Evolutionary conservation across 1,140 invertebrate genomes (phyloP), one percentile per base, ranked within the genome.

Genomic region (Pogonomyrmex barbatus): DNA sequence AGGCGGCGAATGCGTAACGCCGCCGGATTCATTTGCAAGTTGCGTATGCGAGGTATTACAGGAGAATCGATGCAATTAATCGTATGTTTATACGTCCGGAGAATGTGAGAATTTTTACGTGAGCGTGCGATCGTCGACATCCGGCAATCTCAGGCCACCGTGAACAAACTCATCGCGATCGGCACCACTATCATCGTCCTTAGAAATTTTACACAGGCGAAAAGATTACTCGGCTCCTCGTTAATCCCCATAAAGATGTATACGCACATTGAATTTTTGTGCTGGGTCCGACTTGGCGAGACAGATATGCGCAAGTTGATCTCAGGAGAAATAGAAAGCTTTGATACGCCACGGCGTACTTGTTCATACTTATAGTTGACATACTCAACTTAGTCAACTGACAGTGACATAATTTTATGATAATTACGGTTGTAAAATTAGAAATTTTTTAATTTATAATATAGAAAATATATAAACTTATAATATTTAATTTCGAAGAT

Each of bases 1-100:
- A 77, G 56, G 65, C 56, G 24, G 56, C 39, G 56, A 77, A 62
- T 45, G 56, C 39, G 56, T 6, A 50, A 62, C 56, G 39, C 73
- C 56, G n/a, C 39, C 6, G 24, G 56, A 36, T 50, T 77, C 73
- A 77, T 60, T 67, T n/a, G 56, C 67, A 62, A 75, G 76, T 67
- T 76, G 78, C 60, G 45, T 68, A 42, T 68, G 65, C 42, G 50
- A 45, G 30, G 36, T 68, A 63, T 81, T 50, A 42, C 24, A 75
- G 45, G n/a, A 47, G 52, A 33, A 75, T 67, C 67, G 81, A 42
- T 70, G 86, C 68, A 78, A 87, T 87, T 87, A 70, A 84, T 87
- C 58, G 86, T 58, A 65, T 4, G 78, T 63, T 83, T 73, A 60
- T 87, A 65, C 54, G 52, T 67, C 47, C 63, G 45, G 47, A 45